phyloP scores from a whole-genome alignment of 2,113 vertebrate species.

The Sapayoa aenigma region DNA sequence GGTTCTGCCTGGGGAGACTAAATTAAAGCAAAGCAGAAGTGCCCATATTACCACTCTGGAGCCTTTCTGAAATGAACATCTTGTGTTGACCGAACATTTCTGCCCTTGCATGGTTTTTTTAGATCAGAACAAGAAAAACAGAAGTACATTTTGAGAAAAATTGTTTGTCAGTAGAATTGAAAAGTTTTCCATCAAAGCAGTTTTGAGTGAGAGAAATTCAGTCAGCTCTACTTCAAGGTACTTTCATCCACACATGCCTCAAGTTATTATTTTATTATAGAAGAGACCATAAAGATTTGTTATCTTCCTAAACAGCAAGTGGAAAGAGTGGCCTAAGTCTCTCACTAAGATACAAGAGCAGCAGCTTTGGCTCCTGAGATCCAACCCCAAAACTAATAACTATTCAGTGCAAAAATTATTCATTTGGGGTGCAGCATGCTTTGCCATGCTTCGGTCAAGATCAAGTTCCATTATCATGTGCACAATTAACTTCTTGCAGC shows the following conservation, averaged over 20 bases:
- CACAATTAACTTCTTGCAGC: background rate
- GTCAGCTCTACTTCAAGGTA: background rate
- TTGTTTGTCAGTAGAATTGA: background rate
- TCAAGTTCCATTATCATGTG: background rate
- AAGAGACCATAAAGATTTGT: background rate
- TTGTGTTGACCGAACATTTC: background rate
- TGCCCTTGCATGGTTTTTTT: background rate
- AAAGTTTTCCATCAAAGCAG: background rate
- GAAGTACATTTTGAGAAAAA: background rate
- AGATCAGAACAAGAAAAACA: background rate
- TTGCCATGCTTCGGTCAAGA: background rate
- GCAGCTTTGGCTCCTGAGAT: background rate
- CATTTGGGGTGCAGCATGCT: background rate
- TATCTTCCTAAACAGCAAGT: background rate
- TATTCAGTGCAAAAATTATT: background rate
- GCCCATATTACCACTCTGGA: background rate
- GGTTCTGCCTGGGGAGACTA: background rate
- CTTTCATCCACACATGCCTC: background rate
- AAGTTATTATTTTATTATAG: background rate
- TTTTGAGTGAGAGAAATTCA: background rate
- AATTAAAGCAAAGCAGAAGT: background rate
- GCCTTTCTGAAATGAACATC: background rate
- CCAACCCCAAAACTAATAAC: background rate
- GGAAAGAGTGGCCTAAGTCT: background rate
- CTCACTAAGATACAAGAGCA: background rate